Percentiles rank a stretch among this genome's conserved stretches.
phyloP scores from a whole-genome alignment of 1,140 invertebrate genomes.

The Cryptotermes secundus region DNA sequence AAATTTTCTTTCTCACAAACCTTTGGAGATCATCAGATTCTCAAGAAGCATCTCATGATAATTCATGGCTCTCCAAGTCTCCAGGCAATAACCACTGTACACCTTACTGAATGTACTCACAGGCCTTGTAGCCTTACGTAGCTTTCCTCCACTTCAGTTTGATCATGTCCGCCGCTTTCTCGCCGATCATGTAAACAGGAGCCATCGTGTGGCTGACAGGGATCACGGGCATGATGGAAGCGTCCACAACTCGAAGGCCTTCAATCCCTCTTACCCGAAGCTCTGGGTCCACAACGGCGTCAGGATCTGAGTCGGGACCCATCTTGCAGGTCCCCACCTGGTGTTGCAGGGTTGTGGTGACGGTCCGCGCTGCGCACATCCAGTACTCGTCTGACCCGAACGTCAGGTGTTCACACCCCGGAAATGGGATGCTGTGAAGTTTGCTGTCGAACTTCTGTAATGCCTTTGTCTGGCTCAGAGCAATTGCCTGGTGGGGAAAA shows the following conservation, averaged over 20 bases:
- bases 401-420: constrained; percentile 38
- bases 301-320: constrained; percentile 42
- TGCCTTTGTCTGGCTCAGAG: constrained; percentile 40
- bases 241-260: constrained; percentile 49
- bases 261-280: constrained; percentile 46
- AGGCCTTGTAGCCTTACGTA: neutral
- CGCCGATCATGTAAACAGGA: constrained; percentile 63
- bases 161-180: constrained; percentile 61
- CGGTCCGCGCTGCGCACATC: constrained; percentile 41
- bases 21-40: too few relatives aligned
- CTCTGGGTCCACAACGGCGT: constrained; percentile 48
- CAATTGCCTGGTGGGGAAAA: constrained; percentile 32
- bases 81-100: too few relatives aligned
- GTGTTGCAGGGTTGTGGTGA: constrained; percentile 45
- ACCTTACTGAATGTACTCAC: too few relatives aligned
- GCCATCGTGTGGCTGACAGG: constrained; percentile 62
- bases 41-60: too few relatives aligned
- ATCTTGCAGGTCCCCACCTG: constrained; percentile 50
- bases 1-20: too few relatives aligned
- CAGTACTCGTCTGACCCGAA: constrained; percentile 42
- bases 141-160: constrained; percentile 47
- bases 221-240: constrained; percentile 56
- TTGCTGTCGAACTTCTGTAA: constrained; percentile 42
- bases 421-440: constrained; percentile 36
- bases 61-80: too few relatives aligned